These are phyloP conservation scores for Capromys pilorides DNA, from an alignment of 2,797 vertebrate species.

Conservation along the genomic window DNA sequence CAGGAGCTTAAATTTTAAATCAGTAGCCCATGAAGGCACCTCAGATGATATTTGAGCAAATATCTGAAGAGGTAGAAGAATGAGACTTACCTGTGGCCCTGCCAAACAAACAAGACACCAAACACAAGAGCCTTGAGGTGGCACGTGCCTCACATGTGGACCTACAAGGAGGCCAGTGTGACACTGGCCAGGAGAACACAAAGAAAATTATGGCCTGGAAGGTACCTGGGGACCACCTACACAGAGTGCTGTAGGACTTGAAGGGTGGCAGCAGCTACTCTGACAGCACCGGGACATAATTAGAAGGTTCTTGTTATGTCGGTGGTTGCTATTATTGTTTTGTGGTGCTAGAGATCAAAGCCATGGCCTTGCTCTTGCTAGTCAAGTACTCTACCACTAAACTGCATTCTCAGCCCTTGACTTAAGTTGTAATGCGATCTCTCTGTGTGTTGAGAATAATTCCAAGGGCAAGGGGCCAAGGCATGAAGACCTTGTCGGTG, in stretches of 20 bases:
- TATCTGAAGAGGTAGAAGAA: neutral
- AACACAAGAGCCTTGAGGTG: neutral
- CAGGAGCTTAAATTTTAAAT: neutral
- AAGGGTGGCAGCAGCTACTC: neutral
- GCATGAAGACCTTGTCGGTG: neutral
- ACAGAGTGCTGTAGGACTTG: neutral
- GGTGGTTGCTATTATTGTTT: neutral
- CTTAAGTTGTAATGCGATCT: neutral
- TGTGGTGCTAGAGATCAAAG: neutral
- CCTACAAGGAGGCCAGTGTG: neutral
- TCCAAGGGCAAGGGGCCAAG: neutral
- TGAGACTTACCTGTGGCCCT: neutral
- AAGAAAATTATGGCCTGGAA: neutral
- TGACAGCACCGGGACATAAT: neutral
- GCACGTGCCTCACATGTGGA: neutral
- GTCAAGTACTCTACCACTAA: neutral
- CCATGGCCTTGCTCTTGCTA: neutral
- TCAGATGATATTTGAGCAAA: neutral
- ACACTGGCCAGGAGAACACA: neutral
- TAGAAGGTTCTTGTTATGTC: neutral
- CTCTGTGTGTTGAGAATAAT: neutral
- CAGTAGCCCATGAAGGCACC: neutral
- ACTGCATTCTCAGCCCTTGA: neutral
- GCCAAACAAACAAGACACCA: neutral
- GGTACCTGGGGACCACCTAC: neutral